Evolutionary conservation across 1,140 invertebrate species (phyloP).

Genomic region (Drusus annulatus): DNA sequence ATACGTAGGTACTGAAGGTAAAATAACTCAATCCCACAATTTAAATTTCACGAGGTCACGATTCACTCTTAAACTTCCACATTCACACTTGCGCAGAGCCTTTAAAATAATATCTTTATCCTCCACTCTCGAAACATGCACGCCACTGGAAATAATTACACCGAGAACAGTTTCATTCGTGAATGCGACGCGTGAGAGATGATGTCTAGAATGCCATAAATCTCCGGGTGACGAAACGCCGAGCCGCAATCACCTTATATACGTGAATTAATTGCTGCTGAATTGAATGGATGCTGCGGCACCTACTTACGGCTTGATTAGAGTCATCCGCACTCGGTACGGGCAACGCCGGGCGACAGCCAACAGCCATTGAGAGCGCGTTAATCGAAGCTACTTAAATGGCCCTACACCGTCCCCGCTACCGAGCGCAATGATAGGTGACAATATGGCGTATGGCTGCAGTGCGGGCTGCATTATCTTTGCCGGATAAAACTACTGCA

Average conservation of each 20-base stretch:
- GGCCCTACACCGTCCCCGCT: neutral
- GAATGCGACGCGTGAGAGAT: neutral
- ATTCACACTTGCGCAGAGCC: too few species aligned
- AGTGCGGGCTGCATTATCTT: neutral
- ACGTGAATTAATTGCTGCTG: constrained; percentile 15
- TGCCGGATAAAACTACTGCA: neutral
- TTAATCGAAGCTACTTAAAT: neutral
- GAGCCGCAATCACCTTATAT: constrained; percentile 8
- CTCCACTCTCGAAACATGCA: constrained; percentile 1
- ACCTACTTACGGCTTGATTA: constrained; percentile 15
- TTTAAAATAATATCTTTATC: neutral
- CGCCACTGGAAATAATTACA: too few species aligned
- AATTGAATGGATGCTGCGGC: constrained; percentile 11
- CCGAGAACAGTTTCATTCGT: too few species aligned
- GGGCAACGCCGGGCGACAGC: neutral
- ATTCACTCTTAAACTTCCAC: too few species aligned
- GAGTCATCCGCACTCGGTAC: neutral
- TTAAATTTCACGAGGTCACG: too few species aligned
- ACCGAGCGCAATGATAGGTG: neutral
- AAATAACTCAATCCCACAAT: too few species aligned
- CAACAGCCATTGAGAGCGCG: constrained; percentile 4
- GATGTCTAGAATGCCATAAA: neutral
- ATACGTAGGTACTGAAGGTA: too few species aligned
- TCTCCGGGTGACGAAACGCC: constrained; percentile 2
- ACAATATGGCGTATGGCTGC: constrained; percentile 1